Conservation (phyloP, 1,140 invertebrate genomes). For the Eriocheir sinensis region DNA sequence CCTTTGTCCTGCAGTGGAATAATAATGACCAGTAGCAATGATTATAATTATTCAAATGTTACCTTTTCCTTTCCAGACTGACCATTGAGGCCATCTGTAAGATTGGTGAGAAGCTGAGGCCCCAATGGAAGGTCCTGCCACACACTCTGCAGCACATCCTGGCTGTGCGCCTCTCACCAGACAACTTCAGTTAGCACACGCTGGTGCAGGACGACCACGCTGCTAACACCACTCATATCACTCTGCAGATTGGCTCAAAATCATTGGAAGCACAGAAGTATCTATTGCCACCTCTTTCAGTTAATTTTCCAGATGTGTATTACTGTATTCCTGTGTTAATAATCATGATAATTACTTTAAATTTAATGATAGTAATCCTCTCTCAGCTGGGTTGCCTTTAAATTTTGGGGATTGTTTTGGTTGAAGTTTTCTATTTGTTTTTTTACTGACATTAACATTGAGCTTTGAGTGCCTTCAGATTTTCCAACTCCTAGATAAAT, state of each 20-base stretch:
- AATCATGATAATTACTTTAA: conserved; percentile 46
- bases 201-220: neutral
- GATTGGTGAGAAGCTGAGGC: neutral
- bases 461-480: too few species aligned
- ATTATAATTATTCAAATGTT: too few species aligned
- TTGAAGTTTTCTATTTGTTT: too few species aligned
- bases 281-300: neutral
- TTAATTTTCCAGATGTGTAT: conserved; percentile 54
- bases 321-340: conserved; percentile 56
- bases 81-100: conserved; percentile 39
- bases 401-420: too few species aligned
- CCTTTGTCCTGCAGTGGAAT: too few species aligned
- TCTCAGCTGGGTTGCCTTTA: conserved; percentile 12
- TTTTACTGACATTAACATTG: too few species aligned
- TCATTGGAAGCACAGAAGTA: neutral
- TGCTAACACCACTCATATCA: neutral
- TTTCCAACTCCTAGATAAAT: too few species aligned
- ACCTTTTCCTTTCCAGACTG: conserved; percentile 55
- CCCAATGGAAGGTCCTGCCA: conserved; percentile 5
- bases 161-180: neutral
- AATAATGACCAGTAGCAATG: too few species aligned
- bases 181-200: conserved; percentile 48
- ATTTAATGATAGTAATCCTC: conserved; percentile 48
- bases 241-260: conserved; percentile 15
- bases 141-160: conserved; percentile 57